Base-by-base conservation (phyloP, 2,888 invertebrate species). In the Cataglyphis livida region DNA sequence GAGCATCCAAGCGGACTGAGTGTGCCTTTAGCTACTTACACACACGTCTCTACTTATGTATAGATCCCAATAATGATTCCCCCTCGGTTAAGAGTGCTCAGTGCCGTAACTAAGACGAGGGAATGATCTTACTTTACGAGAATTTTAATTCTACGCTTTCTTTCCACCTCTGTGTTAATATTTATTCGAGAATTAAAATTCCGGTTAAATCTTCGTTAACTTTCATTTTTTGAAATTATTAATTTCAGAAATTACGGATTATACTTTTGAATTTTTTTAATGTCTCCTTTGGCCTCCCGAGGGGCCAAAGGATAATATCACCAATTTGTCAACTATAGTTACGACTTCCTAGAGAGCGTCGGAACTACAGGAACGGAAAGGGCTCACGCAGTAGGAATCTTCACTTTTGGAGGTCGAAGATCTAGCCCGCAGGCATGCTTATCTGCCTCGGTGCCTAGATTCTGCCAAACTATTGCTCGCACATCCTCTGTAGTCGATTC, bases 401-500 rank as follows among this genome's bases (percentile, higher is more conserved):
- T 64, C 51, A 18, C 57, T 83, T 71, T 79, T 64, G 62, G 18
- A 51, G 2, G 15, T 78, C 44, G 68, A 2, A 38, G 59, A 54
- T 44, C 41, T 62, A 64, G 35, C 79, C 83, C 41, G 48, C 64
- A 81, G 79, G 57, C 70, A 81, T 54, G 81, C 79, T 62, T 81
- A 81, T 83, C 64, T 71, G 64, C 57, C 44, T 65, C 68, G 35
- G 21, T 21, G 21, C 21, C 21, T 54, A 12, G 68, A 21, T 41
- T 79, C 70, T 54, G 38, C 81, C 68, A 68, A 83, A 83, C 83
- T 83, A 70, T 79, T 71, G 25, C 78, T 79, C 68, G 51, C 65
- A n/a, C 48, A 59, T 82, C 74, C 73, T 44, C 66, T 28, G 32
- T 48, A 57, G n/a, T 35, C 57, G 59, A 61, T 54, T 32, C 35